Evolutionary conservation across 35 echinoderm and acorn worm genomes (phyloP).

Genomic region (Stichopus chloronotus): DNA sequence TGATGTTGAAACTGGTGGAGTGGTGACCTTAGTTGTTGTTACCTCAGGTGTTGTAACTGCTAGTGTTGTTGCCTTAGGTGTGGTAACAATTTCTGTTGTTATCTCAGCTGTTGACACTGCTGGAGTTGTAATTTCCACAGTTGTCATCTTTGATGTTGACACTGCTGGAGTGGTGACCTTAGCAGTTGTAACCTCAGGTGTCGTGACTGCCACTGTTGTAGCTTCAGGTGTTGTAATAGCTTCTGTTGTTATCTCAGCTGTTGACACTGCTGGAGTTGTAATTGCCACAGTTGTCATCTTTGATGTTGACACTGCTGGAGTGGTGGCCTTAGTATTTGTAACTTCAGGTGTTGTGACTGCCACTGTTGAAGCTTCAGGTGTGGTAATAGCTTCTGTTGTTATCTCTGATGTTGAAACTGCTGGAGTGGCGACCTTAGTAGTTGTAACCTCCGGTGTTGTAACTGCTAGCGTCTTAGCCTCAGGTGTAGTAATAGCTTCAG

Average conservation of each 20-base stretch:
- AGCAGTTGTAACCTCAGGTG: constrained; percentile 7
- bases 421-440: too few species aligned
- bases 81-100: not conserved
- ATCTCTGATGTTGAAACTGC: too few species aligned
- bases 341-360: constrained; percentile 45
- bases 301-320: constrained; percentile 43
- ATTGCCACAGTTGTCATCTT: constrained; percentile 14
- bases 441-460: too few species aligned
- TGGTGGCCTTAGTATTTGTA: constrained; percentile 13
- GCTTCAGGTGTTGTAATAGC: constrained; percentile 24
- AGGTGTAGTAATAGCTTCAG: too few species aligned
- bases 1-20: constrained; percentile 38
- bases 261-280: constrained; percentile 33
- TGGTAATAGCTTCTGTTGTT: too few species aligned
- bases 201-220: constrained; percentile 18
- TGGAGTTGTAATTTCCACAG: constrained; percentile 20
- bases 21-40: constrained; percentile 17
- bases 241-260: constrained; percentile 10
- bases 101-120: not conserved
- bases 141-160: constrained; percentile 37
- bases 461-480: too few species aligned
- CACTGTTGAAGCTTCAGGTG: constrained; percentile 9
- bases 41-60: constrained; percentile 37
- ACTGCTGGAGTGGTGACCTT: constrained; percentile 39
- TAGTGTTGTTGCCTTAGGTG: constrained; percentile 4